Base-by-base conservation (phyloP, 1,140 invertebrate species). In the Brachionus rotundiformis region DNA sequence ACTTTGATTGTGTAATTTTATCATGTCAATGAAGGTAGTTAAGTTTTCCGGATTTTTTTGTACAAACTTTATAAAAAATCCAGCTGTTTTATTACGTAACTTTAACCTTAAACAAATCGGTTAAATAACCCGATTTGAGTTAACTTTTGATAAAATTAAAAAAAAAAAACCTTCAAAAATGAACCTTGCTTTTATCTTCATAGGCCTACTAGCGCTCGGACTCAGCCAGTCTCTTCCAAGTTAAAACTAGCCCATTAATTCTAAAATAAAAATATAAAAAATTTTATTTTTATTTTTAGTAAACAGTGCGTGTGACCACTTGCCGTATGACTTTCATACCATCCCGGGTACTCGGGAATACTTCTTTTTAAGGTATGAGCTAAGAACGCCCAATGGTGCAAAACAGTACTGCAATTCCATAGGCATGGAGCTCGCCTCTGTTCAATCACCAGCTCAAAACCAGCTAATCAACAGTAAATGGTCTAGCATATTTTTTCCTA, bases 1-100 rank as follows among this genome's bases (percentile, higher is more conserved):
- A 16, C 16, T 63, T 27, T 27, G 25, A 19, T 63, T 63, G 29
- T 63, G 59, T 31, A 63, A 63, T 63, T 31, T 10, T 29, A 63
- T 63, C 23, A 63, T 63, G 59, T 63, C 59, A 11, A 27, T 63
- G 25, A 63, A 63, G 59, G 59, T 63, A 16, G 16, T 49, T 49
- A 16, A 63, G 23, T 0, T 63, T 63, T 63, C 59, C 59, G 59
- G 59, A 11, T 63, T 29, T 63, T 31, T 29, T 63, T 63, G 3
- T 63, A 49, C 16, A 49, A 49, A 49, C 47, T 49, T 49, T 49
- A 49, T 11, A 7, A 63, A 33, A n/a, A 68, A 68, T 68, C 63
- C 63, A 31, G 29, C 63, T 68, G 63, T 68, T 68, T 68, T 33
- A 33, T 68, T 68, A 68, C 29, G 63, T 68, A 68, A 68, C 29